Evolutionary conservation across 2,888 invertebrate species (phyloP), one percentile per base, ranked within the genome.

Genomic region (Lepidocyrtinus sp.): DNA sequence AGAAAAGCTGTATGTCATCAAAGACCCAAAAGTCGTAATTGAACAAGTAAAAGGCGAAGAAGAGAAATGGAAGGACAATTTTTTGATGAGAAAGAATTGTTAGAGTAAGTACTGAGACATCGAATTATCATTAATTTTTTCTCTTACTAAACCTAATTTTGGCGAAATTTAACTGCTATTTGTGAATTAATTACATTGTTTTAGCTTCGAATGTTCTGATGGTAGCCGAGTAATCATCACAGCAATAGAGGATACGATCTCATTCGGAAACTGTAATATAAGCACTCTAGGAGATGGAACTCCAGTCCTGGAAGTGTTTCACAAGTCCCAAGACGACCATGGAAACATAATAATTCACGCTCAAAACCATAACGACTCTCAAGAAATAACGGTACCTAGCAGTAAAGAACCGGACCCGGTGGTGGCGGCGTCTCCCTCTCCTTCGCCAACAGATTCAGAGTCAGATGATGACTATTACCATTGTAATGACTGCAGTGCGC

Each of bases 81-180:
- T 1, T 50, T 68, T 2, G 73, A 73, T 62, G 73, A 74, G 22
- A 46, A 74, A 19, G 79, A 79, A 27, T 62, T 79, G 21, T 36
- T 74, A 7, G 61, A 68, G 79, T 79, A 79, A 62, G 79, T 25
- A 17, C 9, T 17, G 36, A 68, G 15, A 22, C 24, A 64, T 12
- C 12, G n/a, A 17, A 3, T 12, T 55, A 17, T 12, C 17, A 12
- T 55, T 67, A 17, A n/a, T n/a, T n/a, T 27, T 15, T 27, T 27
- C 5, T 21, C 9, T 67, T 25, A 36, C 17, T 36, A 26, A n/a
- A n/a, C 24, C n/a, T 68, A 45, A 46, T 25, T 68, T 68, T 46
- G 19, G 7, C 17, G 61, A 24, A 26, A 64, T 71, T 61, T 27
- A 17, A 1, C 15, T 15, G 1, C 5, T 55, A 1, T 21, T 59